Evolutionary conservation across 2,888 invertebrate genomes (phyloP), one percentile per base, ranked within the genome.

Genomic region (Yponomeuta sedellus): DNA sequence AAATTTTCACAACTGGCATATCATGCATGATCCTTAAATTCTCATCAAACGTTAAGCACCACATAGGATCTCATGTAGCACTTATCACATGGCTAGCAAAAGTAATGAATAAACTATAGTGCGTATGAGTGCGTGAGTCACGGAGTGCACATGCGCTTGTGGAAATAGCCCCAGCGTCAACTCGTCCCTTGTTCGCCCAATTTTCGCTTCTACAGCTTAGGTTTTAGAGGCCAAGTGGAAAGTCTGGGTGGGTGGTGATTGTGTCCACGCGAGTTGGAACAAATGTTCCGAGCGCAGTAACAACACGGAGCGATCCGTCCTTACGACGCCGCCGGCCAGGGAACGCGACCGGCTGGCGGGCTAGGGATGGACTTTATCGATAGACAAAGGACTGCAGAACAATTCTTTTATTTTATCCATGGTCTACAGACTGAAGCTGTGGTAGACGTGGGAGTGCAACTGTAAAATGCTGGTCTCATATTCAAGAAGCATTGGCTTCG

Each of bases 311-410:
- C 22, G 44, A 22, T 44, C 44, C 44, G 40, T 39, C 64, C 12
- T 59, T 20, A 59, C 59, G 59, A 39, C 65, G 61, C 34, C 56
- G 56, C 64, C 79, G 81, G 78, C 81, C 83, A 80, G 86, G 77
- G 88, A 87, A 88, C 89, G 90, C 85, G 86, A 85, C 88, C 88
- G 88, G 86, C 88, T 85, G 87, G 85, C 82, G 81, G 78, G 79
- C 82, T 83, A 88, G 89, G 83, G 90, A 71, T 77, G 84, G 68
- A 77, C 75, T 69, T 40, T 75, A 77, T 83, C 83, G 82, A 82
- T 80, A 78, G 70, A 61, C 61, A 16, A 61, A 10, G 22, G 61
- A 3, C 11, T 20, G 59, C 8, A 59, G 0, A 16, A 52, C 16
- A 52, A 16, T 12, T 52, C 3, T 12, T 34, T 8, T 34, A 34